Percentiles rank a stretch among this genome's conserved stretches.
Conservation (phyloP, 2,113 vertebrate species). For the Opisthocomus hoazin region DNA sequence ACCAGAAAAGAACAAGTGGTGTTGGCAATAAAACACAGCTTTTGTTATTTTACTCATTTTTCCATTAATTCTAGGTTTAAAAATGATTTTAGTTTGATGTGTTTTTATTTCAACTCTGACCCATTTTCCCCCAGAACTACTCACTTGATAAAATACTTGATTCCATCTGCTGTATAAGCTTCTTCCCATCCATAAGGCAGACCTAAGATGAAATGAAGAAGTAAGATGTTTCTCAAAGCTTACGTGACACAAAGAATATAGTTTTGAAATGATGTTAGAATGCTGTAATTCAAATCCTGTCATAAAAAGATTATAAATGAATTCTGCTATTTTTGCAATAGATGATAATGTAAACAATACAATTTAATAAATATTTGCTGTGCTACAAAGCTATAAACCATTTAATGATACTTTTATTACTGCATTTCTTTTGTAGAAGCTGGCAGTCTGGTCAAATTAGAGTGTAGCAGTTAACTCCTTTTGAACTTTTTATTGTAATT, state of each 20-base stretch:
- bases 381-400: background rate
- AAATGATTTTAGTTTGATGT: background rate
- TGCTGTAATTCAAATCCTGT: background rate
- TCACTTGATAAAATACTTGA: conserved; percentile 95
- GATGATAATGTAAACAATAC: background rate
- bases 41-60: conserved; percentile 26
- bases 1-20: background rate
- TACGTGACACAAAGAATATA: background rate
- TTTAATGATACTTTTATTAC: background rate
- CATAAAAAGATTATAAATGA: background rate
- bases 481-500: background rate
- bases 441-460: background rate
- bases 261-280: background rate
- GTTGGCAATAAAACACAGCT: background rate
- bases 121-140: conserved; percentile 64
- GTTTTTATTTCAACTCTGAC: conserved; percentile 18
- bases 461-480: background rate
- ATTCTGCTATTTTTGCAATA: background rate
- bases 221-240: background rate
- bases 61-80: background rate
- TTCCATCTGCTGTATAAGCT: conserved; percentile 87
- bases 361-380: background rate
- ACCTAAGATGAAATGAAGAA: conserved; percentile 66
- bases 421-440: background rate
- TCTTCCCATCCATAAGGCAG: conserved; percentile 90